Base-by-base conservation (phyloP, 1,140 invertebrate species). In the Leptopilina clavipes region DNA sequence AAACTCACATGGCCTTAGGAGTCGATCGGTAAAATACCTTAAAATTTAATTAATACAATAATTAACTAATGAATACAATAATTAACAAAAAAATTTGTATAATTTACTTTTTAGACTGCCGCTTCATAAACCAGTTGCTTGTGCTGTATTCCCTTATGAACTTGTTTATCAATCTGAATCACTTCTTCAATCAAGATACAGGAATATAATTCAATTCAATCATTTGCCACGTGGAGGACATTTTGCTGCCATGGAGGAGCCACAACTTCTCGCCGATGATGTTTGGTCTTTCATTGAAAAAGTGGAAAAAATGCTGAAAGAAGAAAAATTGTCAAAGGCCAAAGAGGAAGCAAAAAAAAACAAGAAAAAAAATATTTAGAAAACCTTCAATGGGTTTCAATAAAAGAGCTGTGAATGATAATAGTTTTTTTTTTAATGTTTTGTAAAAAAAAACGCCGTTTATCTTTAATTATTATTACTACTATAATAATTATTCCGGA, bases 221-320 rank as follows among this genome's bases (percentile, higher is more conserved):
- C 90, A 94, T 71, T 81, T 92, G 25, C 81, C 90, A 2, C 90
- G 92, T 8, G 96, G 96, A 1, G 97, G 97, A 1, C 97, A 98
- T 89, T 98, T 98, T 86, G 94, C 94, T 9, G 96, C 95, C 0
- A 92, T 97, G 76, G 95, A 98, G 86, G 92, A 94, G 65, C 96
- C 96, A 0, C 83, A 93, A 81, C 81, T 93, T 9, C 82, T 97
- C 0, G 92, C 94, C 7, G 91, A 93, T 12, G 96, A 97, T 81
- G 86, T 92, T 73, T 90, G 90, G 72, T 76, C 82, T 31, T 92
- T 91, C 77, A 89, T 92, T 0, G 81, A 81, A 3, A 88, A 85
- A 43, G 70, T 78, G 1, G 83, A 85, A 48, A 18, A 76, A n/a
- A 75, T 74, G 37, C 18, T 81, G 0, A 78, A 70, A 8, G 56